Evolutionary conservation across 2,888 invertebrate genomes (phyloP).

Genomic region (Atrina japonica): DNA sequence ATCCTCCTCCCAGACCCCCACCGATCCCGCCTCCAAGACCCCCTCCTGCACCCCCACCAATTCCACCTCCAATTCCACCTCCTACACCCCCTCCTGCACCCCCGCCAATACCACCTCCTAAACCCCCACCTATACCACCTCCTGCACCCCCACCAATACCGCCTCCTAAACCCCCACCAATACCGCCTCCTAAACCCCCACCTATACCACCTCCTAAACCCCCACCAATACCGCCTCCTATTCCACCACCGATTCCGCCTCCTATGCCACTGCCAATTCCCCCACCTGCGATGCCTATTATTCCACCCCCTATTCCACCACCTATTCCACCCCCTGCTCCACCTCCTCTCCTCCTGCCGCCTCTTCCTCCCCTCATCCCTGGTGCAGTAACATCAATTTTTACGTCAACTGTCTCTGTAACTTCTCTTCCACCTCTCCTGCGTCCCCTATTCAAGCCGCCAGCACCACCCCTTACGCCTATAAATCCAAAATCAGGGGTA

Average conservation of each 20-base stretch:
- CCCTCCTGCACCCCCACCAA: background rate
- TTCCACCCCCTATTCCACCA: background rate
- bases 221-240: background rate
- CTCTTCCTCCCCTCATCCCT: background rate
- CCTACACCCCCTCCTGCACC: background rate
- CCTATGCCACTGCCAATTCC: background rate
- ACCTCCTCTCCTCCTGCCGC: background rate
- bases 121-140: too few species aligned
- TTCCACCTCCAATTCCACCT: background rate
- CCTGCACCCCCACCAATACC: background rate
- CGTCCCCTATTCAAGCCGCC: background rate
- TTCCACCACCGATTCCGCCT: background rate
- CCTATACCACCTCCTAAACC: conserved; percentile 10
- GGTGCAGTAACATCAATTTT: conserved; percentile 21
- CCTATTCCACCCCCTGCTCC: background rate
- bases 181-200: background rate
- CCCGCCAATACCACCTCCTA: background rate
- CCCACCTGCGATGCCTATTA: background rate
- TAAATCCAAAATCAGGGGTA: too few species aligned
- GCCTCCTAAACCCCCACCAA: background rate
- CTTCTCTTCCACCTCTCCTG: background rate
- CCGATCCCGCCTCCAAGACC: conserved; percentile 8
- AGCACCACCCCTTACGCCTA: conserved; percentile 6
- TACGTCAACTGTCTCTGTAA: conserved; percentile 32
- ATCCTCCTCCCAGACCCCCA: too few species aligned